phyloP scores from a whole-genome alignment of 2,113 vertebrate genomes.

The Pseudorasbora parva region DNA sequence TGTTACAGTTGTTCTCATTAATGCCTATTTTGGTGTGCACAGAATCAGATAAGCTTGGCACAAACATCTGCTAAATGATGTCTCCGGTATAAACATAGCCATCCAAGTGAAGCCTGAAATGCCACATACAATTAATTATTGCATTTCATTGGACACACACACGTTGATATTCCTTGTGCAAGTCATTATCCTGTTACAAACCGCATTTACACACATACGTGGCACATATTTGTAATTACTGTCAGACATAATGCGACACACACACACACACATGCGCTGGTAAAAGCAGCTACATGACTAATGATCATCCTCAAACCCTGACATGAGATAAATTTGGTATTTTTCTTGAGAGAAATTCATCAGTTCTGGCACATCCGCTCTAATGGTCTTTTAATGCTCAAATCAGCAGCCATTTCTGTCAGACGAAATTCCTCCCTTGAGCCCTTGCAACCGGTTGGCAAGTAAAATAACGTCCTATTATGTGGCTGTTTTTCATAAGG shows the following conservation, averaged over 20 bases:
- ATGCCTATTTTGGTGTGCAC: not conserved
- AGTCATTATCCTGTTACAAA: constrained; percentile 35
- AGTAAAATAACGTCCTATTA: constrained; percentile 27
- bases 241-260: constrained; percentile 17
- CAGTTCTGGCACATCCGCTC: constrained; percentile 33
- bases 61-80: constrained; percentile 24
- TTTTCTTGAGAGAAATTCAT: constrained; percentile 41
- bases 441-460: constrained; percentile 26
- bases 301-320: constrained; percentile 32
- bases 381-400: constrained; percentile 44
- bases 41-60: not conserved
- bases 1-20: constrained; percentile 35
- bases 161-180: not conserved
- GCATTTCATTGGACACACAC: constrained; percentile 18
- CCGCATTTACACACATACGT: constrained; percentile 35
- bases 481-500: not conserved
- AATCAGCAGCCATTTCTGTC: constrained; percentile 39
- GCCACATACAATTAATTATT: constrained; percentile 26
- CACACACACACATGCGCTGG: not conserved
- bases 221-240: constrained; percentile 19
- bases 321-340: constrained; percentile 29
- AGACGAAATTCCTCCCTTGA: constrained; percentile 30
- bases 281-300: constrained; percentile 37
- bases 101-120: constrained; percentile 34
- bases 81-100: constrained; percentile 5